Evolutionary conservation across 2,888 invertebrate genomes (phyloP).

Genomic region (Lithophane ornitopus): DNA sequence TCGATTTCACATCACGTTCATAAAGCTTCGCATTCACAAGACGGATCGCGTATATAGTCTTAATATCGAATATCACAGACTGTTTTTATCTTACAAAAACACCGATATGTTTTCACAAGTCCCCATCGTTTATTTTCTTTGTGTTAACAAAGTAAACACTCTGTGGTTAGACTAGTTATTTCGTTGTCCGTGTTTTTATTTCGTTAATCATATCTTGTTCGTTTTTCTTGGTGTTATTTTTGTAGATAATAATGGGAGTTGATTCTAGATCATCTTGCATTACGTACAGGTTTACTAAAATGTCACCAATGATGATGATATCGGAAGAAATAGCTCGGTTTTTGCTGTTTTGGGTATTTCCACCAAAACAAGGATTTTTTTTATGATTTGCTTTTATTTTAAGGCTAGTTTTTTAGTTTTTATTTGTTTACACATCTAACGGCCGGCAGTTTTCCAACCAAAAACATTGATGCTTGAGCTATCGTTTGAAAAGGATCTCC

Average conservation of each 20-base stretch:
- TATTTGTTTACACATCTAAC: neutral
- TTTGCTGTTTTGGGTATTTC: constrained; percentile 48
- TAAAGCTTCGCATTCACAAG: constrained; percentile 46
- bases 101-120: constrained; percentile 68
- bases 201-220: constrained; percentile 48
- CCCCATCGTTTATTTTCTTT: constrained; percentile 67
- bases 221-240: constrained; percentile 32
- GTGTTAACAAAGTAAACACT: constrained; percentile 60
- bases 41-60: constrained; percentile 27
- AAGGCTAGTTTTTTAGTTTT: neutral
- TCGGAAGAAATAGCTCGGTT: constrained; percentile 35
- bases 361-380: neutral
- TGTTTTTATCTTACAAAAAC: constrained; percentile 69
- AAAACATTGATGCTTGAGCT: neutral
- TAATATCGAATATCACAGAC: constrained; percentile 57
- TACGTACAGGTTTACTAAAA: constrained; percentile 39
- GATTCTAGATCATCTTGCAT: constrained; percentile 36
- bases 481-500: neutral
- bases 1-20: constrained; percentile 57
- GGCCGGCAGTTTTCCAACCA: neutral
- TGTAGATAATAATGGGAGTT: constrained; percentile 27
- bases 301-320: constrained; percentile 42
- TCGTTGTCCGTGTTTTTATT: constrained; percentile 39
- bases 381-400: neutral
- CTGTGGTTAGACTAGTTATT: constrained; percentile 50